Percentiles rank a stretch among this genome's conserved stretches.
Evolutionary conservation across 2,113 vertebrate species (phyloP).

Genomic region (Leucoraja erinaceus): DNA sequence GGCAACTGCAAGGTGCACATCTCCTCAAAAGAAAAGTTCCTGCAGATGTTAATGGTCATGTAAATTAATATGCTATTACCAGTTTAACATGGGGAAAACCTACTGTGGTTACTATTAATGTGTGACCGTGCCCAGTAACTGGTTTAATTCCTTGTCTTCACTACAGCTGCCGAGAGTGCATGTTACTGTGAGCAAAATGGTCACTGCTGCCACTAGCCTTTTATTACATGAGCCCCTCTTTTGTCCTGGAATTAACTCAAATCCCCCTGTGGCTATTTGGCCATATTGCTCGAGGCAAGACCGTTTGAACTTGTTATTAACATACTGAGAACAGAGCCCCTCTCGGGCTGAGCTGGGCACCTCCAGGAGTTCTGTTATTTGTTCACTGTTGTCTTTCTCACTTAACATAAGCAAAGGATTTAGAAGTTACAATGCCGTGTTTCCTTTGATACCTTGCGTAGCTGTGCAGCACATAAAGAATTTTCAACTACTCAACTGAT

Average conservation of each 20-base stretch:
- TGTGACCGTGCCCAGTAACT: background rate
- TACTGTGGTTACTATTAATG: background rate
- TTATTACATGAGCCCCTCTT: constrained; percentile 31
- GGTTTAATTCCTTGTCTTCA: constrained; percentile 13
- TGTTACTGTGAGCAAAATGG: constrained; percentile 24
- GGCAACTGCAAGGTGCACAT: background rate
- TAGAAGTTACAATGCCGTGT: background rate
- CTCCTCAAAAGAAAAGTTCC: background rate
- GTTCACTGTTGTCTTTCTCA: background rate
- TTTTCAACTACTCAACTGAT: background rate
- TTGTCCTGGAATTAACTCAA: constrained; percentile 36
- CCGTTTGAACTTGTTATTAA: constrained; percentile 28
- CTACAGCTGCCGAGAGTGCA: constrained; percentile 2
- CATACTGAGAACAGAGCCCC: background rate
- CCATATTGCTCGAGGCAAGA: constrained; percentile 13
- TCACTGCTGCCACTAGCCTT: constrained; percentile 28
- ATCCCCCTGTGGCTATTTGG: background rate
- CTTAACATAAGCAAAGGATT: background rate
- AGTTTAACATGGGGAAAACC: background rate
- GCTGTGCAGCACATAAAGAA: background rate
- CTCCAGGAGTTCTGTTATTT: background rate
- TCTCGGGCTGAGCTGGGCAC: background rate
- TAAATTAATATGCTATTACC: background rate
- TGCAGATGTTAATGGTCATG: background rate
- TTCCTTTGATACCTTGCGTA: background rate